Conservation (phyloP, 2,113 vertebrate species). For the Gymnarchus niloticus region DNA sequence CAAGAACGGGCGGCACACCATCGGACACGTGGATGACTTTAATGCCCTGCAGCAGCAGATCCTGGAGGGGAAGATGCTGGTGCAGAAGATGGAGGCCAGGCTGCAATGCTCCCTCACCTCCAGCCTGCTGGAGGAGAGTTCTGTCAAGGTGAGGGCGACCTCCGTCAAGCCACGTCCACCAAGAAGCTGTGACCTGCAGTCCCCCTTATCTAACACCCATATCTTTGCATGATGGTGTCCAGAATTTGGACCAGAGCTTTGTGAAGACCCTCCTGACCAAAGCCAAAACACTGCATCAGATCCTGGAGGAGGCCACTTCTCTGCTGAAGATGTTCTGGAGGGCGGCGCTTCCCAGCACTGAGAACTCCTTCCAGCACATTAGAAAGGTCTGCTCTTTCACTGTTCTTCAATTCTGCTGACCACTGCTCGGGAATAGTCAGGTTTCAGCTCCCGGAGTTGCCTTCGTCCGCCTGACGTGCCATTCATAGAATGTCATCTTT, state of each 20-base stretch:
- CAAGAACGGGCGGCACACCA: slow-evolving; percentile 54
- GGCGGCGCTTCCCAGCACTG: slow-evolving; percentile 43
- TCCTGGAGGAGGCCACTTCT: slow-evolving; percentile 65
- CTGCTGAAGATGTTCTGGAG: slow-evolving; percentile 77
- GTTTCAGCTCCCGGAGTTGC: neutral
- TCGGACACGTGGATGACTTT: slow-evolving; percentile 68
- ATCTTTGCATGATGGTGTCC: neutral
- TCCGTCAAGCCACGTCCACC: neutral
- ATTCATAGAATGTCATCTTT: neutral
- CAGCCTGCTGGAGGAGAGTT: slow-evolving; percentile 35
- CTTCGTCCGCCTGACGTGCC: too few relatives aligned
- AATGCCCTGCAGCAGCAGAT: slow-evolving; percentile 72
- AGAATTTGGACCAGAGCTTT: slow-evolving; percentile 47
- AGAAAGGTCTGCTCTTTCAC: slow-evolving; percentile 48
- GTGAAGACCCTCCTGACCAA: slow-evolving; percentile 56
- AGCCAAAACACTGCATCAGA: slow-evolving; percentile 53
- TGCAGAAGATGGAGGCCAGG: slow-evolving; percentile 59
- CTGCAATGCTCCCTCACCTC: slow-evolving; percentile 34
- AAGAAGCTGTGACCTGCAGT: neutral
- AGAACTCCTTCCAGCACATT: slow-evolving; percentile 30
- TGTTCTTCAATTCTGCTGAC: neutral
- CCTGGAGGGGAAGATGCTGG: slow-evolving; percentile 60
- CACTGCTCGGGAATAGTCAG: neutral
- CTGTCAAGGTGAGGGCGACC: slow-evolving; percentile 51
- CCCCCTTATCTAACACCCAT: neutral